phyloP scores from a whole-genome alignment of 2,888 invertebrate genomes.

The Dorcus hopei region DNA sequence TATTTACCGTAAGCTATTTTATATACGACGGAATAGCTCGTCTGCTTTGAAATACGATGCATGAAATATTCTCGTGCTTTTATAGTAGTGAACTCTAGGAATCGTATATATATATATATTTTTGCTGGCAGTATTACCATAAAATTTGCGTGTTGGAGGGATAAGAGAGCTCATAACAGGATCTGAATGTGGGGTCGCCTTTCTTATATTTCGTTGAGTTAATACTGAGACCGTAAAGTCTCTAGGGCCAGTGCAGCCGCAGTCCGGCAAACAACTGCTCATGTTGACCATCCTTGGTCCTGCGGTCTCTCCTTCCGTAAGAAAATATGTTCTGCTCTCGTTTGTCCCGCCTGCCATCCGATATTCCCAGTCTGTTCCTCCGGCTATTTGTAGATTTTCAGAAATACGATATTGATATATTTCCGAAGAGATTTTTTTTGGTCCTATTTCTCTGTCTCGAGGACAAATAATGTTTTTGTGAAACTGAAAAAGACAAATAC shows the following conservation, averaged over 20 bases:
- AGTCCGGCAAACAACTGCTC: slow-evolving; percentile 43
- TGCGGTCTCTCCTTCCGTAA: slow-evolving; percentile 30
- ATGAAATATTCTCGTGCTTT: too few species aligned
- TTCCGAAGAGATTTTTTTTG: not conserved
- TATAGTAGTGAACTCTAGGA: too few species aligned
- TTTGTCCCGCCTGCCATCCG: slow-evolving; percentile 14
- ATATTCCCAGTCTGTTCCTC: slow-evolving; percentile 15
- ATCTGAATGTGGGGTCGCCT: slow-evolving; percentile 5
- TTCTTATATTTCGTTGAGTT: slow-evolving; percentile 2
- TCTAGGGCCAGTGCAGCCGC: slow-evolving; percentile 34
- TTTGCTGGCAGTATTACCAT: not conserved
- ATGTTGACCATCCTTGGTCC: slow-evolving; percentile 32
- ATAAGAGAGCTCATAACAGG: not conserved
- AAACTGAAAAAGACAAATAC: too few species aligned
- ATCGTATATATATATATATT: too few species aligned
- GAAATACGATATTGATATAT: slow-evolving; percentile 12
- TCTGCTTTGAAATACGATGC: too few species aligned
- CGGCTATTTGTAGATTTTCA: slow-evolving; percentile 15
- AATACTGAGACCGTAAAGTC: slow-evolving; percentile 24
- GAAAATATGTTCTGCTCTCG: slow-evolving; percentile 14
- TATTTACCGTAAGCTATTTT: too few species aligned
- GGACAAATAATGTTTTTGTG: too few species aligned
- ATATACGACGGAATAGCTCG: too few species aligned
- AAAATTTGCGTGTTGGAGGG: not conserved
- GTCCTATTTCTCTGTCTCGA: too few species aligned